Evolutionary conservation across 2,888 invertebrate species (phyloP).

Genomic region (Netelia virgata): DNA sequence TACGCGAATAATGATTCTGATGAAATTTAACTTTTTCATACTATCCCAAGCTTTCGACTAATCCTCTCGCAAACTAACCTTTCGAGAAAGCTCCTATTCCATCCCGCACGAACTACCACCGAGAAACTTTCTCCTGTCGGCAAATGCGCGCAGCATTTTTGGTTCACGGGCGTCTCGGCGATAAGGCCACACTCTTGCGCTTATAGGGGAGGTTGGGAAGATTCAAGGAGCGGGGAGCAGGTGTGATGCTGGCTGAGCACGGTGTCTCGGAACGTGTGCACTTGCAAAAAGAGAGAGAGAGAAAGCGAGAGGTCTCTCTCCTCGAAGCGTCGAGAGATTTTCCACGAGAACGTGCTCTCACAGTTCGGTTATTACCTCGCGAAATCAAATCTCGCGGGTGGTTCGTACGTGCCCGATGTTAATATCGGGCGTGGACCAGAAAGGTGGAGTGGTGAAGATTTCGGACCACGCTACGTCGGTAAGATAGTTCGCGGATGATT

Average conservation of each 20-base stretch:
- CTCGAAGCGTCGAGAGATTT: slow-evolving; percentile 73
- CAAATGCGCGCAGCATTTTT: slow-evolving; percentile 23
- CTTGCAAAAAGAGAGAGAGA: slow-evolving; percentile 11
- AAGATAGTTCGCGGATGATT: slow-evolving; percentile 21
- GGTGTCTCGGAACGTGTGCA: slow-evolving; percentile 54
- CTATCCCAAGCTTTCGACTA: slow-evolving; percentile 25
- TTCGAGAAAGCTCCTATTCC: neutral
- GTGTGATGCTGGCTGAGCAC: slow-evolving; percentile 21
- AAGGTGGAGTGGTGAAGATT: slow-evolving; percentile 33
- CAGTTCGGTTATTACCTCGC: slow-evolving; percentile 76
- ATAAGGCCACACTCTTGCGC: slow-evolving; percentile 38
- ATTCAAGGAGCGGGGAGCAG: slow-evolving; percentile 20
- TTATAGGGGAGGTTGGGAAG: slow-evolving; percentile 14
- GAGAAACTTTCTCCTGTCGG: slow-evolving; percentile 42
- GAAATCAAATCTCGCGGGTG: slow-evolving; percentile 78
- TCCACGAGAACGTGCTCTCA: slow-evolving; percentile 75
- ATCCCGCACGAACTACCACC: slow-evolving; percentile 5
- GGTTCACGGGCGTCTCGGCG: slow-evolving; percentile 32
- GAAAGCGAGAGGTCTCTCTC: slow-evolving; percentile 25
- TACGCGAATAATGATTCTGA: neutral
- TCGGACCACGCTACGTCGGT: slow-evolving; percentile 16
- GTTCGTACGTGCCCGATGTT: slow-evolving; percentile 76
- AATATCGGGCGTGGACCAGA: slow-evolving; percentile 70
- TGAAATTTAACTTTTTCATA: neutral
- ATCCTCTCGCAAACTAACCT: neutral